Evolutionary conservation across 2,888 invertebrate genomes (phyloP).

Genomic region (Perithous albicinctus): DNA sequence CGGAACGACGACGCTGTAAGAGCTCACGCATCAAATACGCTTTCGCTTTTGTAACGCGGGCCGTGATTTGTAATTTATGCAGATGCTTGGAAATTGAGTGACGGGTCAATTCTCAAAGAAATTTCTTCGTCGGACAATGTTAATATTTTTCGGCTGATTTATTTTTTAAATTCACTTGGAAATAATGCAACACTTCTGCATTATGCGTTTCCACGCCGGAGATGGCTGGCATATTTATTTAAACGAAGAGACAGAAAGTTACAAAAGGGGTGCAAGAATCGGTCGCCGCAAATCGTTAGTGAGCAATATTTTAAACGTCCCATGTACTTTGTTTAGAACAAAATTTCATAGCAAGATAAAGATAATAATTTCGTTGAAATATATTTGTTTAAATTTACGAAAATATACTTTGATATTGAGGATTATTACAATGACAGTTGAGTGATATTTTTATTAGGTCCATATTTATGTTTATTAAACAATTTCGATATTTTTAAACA

Average conservation of each 20-base stretch:
- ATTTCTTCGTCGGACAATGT: not conserved
- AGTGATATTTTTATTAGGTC: not conserved
- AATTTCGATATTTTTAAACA: too few relatives aligned
- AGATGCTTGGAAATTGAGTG: constrained; percentile 1
- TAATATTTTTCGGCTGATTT: not conserved
- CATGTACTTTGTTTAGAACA: not conserved
- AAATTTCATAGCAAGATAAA: not conserved
- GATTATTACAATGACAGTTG: not conserved
- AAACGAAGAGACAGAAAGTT: not conserved
- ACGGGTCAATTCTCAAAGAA: constrained; percentile 41
- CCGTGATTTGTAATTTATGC: constrained; percentile 38
- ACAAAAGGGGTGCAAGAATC: too few relatives aligned
- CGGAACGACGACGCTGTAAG: constrained; percentile 50
- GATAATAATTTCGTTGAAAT: not conserved
- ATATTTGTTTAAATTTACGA: not conserved
- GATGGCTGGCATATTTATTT: constrained; percentile 2
- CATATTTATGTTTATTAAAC: not conserved
- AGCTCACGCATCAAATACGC: constrained; percentile 58
- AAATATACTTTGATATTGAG: not conserved
- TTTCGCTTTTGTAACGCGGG: constrained; percentile 14
- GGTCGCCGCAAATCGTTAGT: not conserved
- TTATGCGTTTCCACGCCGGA: not conserved
- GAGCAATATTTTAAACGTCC: too few relatives aligned
- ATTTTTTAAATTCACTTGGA: not conserved
- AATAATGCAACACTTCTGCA: not conserved